Conservation (phyloP, 2,113 vertebrate genomes). For the Dasyurus viverrinus region DNA sequence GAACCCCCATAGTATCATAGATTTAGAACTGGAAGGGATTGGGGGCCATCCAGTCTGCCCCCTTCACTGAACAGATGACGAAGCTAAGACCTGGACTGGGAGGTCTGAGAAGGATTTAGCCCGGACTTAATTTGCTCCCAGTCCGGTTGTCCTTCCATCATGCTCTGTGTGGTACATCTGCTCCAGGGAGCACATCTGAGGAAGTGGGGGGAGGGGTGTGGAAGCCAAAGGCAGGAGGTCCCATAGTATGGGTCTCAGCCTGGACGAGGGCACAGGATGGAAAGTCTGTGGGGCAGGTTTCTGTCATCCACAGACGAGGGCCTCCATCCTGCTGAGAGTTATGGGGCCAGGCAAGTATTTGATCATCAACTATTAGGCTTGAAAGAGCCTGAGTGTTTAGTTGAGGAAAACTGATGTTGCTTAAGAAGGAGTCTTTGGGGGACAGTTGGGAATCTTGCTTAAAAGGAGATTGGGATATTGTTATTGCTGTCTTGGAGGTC, state of each 20-base stretch:
- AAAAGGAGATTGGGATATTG: background rate
- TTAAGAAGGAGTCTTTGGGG: conserved; percentile 5
- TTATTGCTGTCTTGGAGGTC: background rate
- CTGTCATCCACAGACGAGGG: background rate
- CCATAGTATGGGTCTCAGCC: background rate
- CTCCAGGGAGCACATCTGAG: background rate
- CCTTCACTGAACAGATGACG: background rate
- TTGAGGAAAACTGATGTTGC: background rate
- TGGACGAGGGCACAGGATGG: background rate
- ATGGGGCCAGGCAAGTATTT: background rate
- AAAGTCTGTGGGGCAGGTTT: background rate
- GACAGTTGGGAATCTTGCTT: background rate
- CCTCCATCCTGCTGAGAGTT: background rate
- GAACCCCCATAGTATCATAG: background rate
- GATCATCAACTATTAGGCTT: background rate
- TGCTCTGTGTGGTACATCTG: background rate
- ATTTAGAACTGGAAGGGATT: background rate
- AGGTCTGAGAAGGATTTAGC: background rate
- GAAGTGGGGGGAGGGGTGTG: conserved; percentile 6
- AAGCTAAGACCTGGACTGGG: background rate
- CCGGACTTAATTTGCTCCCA: background rate
- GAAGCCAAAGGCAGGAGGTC: background rate
- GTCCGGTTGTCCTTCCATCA: background rate
- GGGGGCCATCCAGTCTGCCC: background rate
- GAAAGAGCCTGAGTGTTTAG: background rate